Evolutionary conservation across 2,797 vertebrate species (phyloP), one percentile per base, ranked within the genome.

Genomic region (Crocidura indochinensis): DNA sequence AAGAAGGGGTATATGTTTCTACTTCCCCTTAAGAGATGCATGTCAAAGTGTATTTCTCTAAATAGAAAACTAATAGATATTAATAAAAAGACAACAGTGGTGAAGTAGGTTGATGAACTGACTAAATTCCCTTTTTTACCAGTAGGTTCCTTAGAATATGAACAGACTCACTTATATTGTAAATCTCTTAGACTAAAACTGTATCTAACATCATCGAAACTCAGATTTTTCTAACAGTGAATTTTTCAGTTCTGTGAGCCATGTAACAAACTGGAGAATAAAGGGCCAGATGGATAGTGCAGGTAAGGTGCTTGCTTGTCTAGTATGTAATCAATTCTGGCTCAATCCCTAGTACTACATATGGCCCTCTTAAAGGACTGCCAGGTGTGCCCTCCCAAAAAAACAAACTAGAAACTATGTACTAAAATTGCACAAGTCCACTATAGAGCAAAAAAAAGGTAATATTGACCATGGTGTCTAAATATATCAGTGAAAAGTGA

Each of bases 41-140:
- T 72, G 80, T 87, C 67, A 38, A 72, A 24, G 24, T 26, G 2
- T 56, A 22, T 79, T 68, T 90, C 72, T 73, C 29, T 49, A 72
- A 51, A 84, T 14, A 46, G 44, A 8, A 83, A n/a, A 12, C 24
- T 31, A 31, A 19, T 2, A 75, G 20, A 31, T 71, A 38, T 26
- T 82, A 72, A 51, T 71, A 69, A 60, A 60, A 88, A 29, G 68
- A 88, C 53, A 15, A 78, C 15, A 79, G 31, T 51, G 14, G 22
- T 71, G 69, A 67, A 78, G 22, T 24, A 85, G 79, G 31, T 14
- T 74, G 31, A 44, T 31, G 29, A 80, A 81, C 8, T 10, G 6
- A 22, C 38, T 76, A 62, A 65, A 73, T 64, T 20, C 29, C 65
- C 65, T 27, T 69, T 82, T 74, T 73, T 53, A 53, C 2, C 46